Conservation (phyloP, 2,888 invertebrate genomes). For the Megaustenia siamemsis region DNA sequence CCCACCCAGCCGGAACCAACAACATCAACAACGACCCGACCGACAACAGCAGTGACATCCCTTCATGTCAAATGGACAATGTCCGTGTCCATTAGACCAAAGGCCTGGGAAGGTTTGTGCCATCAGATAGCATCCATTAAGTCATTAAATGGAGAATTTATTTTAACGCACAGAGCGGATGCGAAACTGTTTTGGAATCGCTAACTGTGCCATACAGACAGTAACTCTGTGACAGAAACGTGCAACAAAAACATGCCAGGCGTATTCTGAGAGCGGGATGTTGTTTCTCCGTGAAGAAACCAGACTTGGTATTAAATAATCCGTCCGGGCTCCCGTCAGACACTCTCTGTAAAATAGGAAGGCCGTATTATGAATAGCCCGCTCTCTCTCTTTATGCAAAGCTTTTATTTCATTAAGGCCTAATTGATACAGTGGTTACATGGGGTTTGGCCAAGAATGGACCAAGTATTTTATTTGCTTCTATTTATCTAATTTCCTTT, state of each 20-base stretch:
- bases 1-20: constrained; percentile 13
- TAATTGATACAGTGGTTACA: constrained; percentile 25
- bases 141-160: constrained; percentile 31
- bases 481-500: background rate
- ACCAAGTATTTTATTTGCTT: constrained; percentile 9
- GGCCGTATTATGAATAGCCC: background rate
- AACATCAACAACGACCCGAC: background rate
- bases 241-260: background rate
- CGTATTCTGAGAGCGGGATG: background rate
- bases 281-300: constrained; percentile 7
- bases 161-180: constrained; percentile 19
- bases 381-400: background rate
- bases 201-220: background rate
- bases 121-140: constrained; percentile 31
- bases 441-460: background rate
- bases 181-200: background rate
- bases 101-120: background rate
- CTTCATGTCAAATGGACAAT: constrained; percentile 28
- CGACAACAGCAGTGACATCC: constrained; percentile 27
- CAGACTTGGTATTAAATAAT: constrained; percentile 6
- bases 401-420: constrained; percentile 38
- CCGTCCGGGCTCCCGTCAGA: background rate
- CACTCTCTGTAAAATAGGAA: background rate
- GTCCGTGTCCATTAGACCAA: constrained; percentile 30
- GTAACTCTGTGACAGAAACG: background rate